Conservation (phyloP, 1,140 invertebrate species). For the Camponotus floridanus region DNA sequence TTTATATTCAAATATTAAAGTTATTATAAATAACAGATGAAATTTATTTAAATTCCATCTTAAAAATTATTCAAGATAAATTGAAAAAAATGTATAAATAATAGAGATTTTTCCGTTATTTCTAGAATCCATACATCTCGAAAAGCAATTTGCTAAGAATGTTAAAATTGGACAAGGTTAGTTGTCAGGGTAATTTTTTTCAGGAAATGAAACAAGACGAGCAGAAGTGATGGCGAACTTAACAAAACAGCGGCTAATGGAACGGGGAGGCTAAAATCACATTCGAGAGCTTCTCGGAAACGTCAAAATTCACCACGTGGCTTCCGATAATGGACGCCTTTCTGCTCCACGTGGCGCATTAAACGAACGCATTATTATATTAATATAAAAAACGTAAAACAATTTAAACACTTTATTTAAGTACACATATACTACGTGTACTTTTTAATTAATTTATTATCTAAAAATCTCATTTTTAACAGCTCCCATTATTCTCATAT, state of each 20-base stretch:
- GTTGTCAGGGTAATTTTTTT: constrained; percentile 1
- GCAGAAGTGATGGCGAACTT: constrained; percentile 5
- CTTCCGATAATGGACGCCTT: constrained; percentile 33
- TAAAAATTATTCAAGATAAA: not conserved
- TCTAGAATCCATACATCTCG: not conserved
- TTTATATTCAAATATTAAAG: too few species aligned
- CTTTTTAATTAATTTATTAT: too few species aligned
- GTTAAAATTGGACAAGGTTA: not conserved
- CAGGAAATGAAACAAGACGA: not conserved
- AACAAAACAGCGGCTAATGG: constrained; percentile 55
- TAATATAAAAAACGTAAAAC: constrained; percentile 34
- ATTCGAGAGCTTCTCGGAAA: constrained; percentile 20
- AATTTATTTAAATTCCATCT: not conserved
- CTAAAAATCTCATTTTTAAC: too few species aligned
- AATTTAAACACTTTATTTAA: not conserved
- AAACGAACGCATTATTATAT: constrained; percentile 20
- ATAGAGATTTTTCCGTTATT: not conserved
- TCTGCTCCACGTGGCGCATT: not conserved
- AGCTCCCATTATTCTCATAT: not conserved
- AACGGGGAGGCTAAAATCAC: constrained; percentile 49
- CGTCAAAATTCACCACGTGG: constrained; percentile 17
- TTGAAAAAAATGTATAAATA: not conserved
- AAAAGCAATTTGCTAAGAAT: not conserved
- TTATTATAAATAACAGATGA: not conserved
- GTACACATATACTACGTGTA: not conserved